phyloP scores from a whole-genome alignment of 2,113 vertebrate genomes.

The Craseonycteris thonglongyai region DNA sequence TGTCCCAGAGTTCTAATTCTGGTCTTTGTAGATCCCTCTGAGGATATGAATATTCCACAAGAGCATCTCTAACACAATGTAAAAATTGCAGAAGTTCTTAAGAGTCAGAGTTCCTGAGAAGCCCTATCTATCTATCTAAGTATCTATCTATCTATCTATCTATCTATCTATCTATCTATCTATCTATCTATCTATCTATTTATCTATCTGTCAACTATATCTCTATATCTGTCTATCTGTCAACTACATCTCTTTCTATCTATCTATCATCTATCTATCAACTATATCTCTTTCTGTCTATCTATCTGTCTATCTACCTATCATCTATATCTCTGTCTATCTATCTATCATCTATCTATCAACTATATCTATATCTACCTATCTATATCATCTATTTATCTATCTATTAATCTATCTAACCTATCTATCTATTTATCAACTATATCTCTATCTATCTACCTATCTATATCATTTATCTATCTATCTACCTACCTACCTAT shows the following conservation, averaged over 20 bases:
- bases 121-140: background rate
- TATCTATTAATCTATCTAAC: background rate
- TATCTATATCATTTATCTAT: background rate
- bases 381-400: background rate
- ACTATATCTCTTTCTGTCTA: background rate
- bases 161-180: background rate
- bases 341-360: background rate
- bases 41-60: background rate
- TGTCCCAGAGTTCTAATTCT: background rate
- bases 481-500: background rate
- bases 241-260: background rate
- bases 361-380: too few relatives aligned
- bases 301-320: background rate
- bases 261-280: background rate
- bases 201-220: background rate
- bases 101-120: background rate
- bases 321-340: background rate
- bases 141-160: background rate
- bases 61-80: background rate
- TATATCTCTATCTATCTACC: background rate
- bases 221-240: background rate
- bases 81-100: background rate
- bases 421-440: background rate
- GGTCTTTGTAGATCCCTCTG: background rate
- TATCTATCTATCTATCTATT: background rate